These are phyloP conservation scores for Drosophila orena DNA, from an alignment of 1,140 invertebrate species.

Conservation along the genomic window DNA sequence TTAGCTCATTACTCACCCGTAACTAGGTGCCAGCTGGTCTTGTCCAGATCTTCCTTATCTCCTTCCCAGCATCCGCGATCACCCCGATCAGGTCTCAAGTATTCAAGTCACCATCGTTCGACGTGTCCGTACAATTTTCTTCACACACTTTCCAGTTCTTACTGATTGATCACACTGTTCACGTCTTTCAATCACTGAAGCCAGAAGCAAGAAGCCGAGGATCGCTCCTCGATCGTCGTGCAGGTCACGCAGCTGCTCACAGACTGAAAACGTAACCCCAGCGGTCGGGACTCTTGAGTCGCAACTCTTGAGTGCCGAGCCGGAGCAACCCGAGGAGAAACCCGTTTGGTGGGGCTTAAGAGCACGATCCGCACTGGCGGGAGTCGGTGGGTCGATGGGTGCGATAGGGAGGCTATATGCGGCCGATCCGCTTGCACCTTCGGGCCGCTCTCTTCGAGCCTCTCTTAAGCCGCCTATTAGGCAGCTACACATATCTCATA, in stretches of 20 bases:
- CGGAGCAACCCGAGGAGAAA: slow-evolving; percentile 32
- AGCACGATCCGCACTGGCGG: slow-evolving; percentile 10
- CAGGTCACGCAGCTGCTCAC: slow-evolving; percentile 72
- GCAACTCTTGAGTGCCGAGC: slow-evolving; percentile 47
- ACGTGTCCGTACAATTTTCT: slow-evolving; percentile 34
- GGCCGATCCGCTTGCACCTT: slow-evolving; percentile 13
- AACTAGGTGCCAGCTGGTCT: too few species aligned
- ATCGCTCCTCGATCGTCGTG: slow-evolving; percentile 65
- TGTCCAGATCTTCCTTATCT: neutral
- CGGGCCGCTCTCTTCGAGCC: slow-evolving; percentile 8
- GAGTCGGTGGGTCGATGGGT: slow-evolving; percentile 8
- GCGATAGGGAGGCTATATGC: slow-evolving; percentile 19
- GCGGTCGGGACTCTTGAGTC: slow-evolving; percentile 49
- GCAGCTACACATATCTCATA: slow-evolving; percentile 46
- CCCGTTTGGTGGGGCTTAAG: slow-evolving; percentile 62
- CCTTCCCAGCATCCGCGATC: neutral
- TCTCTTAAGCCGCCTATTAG: slow-evolving; percentile 68
- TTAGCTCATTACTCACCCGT: slow-evolving; percentile 31
- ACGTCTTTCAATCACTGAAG: slow-evolving; percentile 47
- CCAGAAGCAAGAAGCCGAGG: slow-evolving; percentile 1
- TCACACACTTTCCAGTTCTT: slow-evolving; percentile 50
- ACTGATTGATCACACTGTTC: slow-evolving; percentile 45
- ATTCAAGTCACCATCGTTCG: slow-evolving; percentile 46
- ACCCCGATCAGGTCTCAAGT: slow-evolving; percentile 12
- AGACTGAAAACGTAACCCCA: slow-evolving; percentile 64